These are phyloP conservation scores for Sapayoa aenigma DNA, from an alignment of 2,113 vertebrate genomes.

Conservation along the genomic window DNA sequence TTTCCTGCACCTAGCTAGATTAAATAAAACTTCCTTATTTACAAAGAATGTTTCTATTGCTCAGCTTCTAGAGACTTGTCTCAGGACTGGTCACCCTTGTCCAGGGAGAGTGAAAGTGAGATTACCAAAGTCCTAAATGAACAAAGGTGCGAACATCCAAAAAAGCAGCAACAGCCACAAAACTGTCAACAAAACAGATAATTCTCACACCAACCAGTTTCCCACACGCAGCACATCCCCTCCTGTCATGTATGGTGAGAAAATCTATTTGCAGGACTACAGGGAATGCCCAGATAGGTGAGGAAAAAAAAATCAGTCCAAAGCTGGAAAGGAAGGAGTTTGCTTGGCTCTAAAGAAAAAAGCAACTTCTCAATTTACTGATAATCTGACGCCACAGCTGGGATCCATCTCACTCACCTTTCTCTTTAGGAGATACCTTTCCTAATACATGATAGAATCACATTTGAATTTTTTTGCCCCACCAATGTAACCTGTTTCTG, in stretches of 20 bases:
- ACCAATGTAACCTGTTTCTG: background rate
- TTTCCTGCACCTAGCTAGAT: background rate
- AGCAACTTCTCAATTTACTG: conserved; percentile 7
- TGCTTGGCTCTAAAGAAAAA: background rate
- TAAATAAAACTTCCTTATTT: background rate
- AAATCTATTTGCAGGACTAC: conserved; percentile 22
- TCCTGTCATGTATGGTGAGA: background rate
- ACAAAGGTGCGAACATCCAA: background rate
- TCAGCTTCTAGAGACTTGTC: background rate
- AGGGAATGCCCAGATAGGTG: background rate
- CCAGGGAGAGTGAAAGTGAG: background rate
- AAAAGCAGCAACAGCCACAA: background rate
- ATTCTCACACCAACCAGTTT: background rate
- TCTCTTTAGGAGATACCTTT: conserved; percentile 15
- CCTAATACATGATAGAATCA: background rate
- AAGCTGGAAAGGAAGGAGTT: background rate
- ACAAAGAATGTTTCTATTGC: background rate
- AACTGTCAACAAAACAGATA: conserved; percentile 15
- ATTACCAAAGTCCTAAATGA: background rate
- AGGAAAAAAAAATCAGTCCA: background rate
- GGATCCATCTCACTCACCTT: background rate
- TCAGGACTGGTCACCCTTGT: background rate
- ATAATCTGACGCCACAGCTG: background rate
- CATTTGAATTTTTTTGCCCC: background rate
- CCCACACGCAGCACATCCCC: rapidly evolving